These are phyloP conservation scores for Sebastes itinus DNA, from an alignment of 2,797 vertebrate genomes.

Conservation along the genomic window DNA sequence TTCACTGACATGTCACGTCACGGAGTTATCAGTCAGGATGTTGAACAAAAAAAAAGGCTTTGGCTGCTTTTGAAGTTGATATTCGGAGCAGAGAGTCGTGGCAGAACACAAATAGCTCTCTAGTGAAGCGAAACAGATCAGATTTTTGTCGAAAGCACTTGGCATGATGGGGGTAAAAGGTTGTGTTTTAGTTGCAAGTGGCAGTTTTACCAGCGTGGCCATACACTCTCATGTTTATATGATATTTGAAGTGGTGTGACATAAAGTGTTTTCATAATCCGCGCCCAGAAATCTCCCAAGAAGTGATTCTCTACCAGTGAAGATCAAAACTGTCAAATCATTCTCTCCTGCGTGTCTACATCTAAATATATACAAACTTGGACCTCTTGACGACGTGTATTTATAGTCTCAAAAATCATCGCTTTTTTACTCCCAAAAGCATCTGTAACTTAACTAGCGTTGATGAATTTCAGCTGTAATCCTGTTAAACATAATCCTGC, in stretches of 20 bases:
- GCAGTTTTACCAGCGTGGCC: background rate
- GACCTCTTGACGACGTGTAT: conserved; percentile 5
- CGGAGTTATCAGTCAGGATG: conserved; percentile 3
- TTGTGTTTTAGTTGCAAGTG: background rate
- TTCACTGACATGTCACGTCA: background rate
- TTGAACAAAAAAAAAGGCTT: background rate
- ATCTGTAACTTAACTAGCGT: conserved; percentile 8
- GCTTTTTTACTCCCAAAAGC: conserved; percentile 4
- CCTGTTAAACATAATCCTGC: conserved; percentile 28
- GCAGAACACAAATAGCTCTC: background rate
- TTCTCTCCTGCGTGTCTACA: background rate
- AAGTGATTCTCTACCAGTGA: background rate
- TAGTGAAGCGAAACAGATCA: background rate
- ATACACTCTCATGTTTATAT: background rate
- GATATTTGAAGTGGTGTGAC: background rate
- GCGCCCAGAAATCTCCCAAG: background rate
- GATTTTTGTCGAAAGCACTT: conserved; percentile 11
- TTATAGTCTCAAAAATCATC: conserved; percentile 17
- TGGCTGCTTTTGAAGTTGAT: conserved; percentile 9
- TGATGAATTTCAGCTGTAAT: conserved; percentile 13
- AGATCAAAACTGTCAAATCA: background rate
- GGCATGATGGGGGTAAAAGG: conserved; percentile 1
- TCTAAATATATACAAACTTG: conserved; percentile 7
- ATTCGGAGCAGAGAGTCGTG: background rate
- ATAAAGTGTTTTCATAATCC: background rate